phyloP scores from a whole-genome alignment of 1,140 invertebrate species.

The Lerema accius region DNA sequence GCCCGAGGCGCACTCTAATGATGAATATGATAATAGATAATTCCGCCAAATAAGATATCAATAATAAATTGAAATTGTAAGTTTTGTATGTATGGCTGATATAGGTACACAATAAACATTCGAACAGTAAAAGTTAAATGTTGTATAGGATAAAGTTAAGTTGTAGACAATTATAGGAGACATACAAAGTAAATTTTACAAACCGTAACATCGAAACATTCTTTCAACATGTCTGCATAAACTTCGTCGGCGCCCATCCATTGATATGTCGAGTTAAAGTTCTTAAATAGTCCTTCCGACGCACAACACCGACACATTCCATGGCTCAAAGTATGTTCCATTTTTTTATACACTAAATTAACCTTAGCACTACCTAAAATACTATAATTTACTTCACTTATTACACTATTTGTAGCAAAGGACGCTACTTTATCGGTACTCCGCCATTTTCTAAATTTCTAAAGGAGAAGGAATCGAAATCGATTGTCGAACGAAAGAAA shows the following conservation, averaged over 20 bases:
- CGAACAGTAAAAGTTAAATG: no score
- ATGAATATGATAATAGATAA: no score
- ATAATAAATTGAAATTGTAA: no score
- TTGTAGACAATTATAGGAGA: no score
- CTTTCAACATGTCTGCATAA: conserved; percentile 69
- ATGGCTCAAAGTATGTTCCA: conserved; percentile 53
- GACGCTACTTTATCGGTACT: conserved; percentile 50
- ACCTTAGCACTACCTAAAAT: conserved; percentile 47
- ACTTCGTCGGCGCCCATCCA: conserved; percentile 75
- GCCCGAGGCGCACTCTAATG: no score
- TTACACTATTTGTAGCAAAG: conserved; percentile 37
- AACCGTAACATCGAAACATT: conserved; percentile 72
- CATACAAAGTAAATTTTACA: conserved; percentile 38
- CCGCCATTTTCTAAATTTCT: conserved; percentile 62
- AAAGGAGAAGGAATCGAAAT: neutral
- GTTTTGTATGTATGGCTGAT: no score
- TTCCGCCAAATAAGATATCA: no score
- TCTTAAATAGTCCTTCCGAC: conserved; percentile 67
- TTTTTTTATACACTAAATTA: conserved; percentile 52
- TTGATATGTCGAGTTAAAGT: conserved; percentile 57
- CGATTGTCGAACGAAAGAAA: no score
- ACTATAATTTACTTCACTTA: conserved; percentile 41
- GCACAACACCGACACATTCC: conserved; percentile 75
- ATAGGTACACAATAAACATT: no score
- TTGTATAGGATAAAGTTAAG: no score